Percentiles rank a stretch among this genome's conserved stretches.
phyloP scores from a whole-genome alignment of 2,113 vertebrate genomes.

The Rhinolophus sinicus region DNA sequence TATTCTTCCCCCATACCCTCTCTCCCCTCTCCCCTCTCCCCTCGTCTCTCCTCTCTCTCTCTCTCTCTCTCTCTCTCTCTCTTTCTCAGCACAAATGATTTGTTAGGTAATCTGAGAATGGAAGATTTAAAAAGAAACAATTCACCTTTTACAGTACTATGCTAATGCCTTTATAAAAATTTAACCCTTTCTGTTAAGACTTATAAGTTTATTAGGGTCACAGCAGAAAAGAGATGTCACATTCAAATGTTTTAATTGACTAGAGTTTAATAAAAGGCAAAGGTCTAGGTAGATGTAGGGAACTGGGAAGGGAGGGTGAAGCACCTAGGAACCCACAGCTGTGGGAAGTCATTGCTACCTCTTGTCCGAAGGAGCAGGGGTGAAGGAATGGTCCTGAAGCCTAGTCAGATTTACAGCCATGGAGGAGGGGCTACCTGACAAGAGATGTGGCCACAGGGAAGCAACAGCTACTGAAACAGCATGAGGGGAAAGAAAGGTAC shows the following conservation, averaged over 20 bases:
- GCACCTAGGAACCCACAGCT: too few relatives aligned
- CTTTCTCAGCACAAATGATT: not conserved
- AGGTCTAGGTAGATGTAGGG: not conserved
- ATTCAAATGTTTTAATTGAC: not conserved
- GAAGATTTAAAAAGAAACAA: not conserved
- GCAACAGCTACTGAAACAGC: not conserved
- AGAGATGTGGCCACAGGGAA: not conserved
- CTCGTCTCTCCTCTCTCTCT: not conserved
- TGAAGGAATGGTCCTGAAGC: too few relatives aligned
- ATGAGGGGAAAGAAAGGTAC: accelerated
- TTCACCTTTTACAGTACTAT: not conserved
- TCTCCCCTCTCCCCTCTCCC: not conserved
- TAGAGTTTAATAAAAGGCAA: not conserved
- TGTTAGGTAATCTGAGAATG: not conserved
- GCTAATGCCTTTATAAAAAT: not conserved
- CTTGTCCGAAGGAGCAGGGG: not conserved
- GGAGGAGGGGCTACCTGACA: not conserved
- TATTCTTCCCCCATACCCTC: not conserved
- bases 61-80: too few relatives aligned
- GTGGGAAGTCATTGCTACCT: not conserved
- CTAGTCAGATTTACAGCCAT: not conserved
- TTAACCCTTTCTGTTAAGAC: not conserved
- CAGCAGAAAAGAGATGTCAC: not conserved
- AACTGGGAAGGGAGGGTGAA: not conserved
- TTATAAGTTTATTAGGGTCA: not conserved